Conservation (phyloP, 1,140 invertebrate genomes). For the Pseudoatta argentina region DNA sequence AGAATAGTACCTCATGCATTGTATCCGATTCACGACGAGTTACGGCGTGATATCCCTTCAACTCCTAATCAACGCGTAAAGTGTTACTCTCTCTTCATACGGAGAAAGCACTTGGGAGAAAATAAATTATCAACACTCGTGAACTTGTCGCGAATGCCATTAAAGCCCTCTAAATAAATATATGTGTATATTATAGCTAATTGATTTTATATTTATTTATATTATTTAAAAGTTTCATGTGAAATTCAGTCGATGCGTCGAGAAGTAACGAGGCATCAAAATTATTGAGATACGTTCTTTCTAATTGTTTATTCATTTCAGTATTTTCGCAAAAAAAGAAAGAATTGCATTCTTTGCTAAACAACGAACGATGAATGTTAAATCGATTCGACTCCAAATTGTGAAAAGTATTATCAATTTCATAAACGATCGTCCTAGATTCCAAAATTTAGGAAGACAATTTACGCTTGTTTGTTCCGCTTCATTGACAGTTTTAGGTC, state of each 20-base stretch:
- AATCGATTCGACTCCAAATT: not conserved
- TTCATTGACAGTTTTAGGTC: conserved; percentile 53
- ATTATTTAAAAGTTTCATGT: not conserved
- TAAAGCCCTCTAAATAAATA: not conserved
- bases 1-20: conserved; percentile 75
- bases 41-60: conserved; percentile 51
- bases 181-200: no score
- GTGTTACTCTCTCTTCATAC: not conserved
- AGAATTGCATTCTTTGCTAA: not conserved
- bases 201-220: not conserved
- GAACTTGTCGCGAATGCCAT: not conserved
- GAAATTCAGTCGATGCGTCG: not conserved
- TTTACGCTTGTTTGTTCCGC: conserved; percentile 59
- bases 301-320: not conserved
- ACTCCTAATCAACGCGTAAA: conserved; percentile 62
- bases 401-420: conserved; percentile 48
- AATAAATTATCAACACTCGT: conserved; percentile 7
- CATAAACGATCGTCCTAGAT: conserved; percentile 58
- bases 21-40: conserved; percentile 66
- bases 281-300: conserved; percentile 6
- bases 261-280: not conserved
- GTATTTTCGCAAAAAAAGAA: not conserved
- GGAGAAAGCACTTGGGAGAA: not conserved
- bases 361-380: not conserved
- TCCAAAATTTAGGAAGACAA: conserved; percentile 63